Conservation (phyloP, 2,797 vertebrate genomes). For the Pteronotus mesoamericanus region DNA sequence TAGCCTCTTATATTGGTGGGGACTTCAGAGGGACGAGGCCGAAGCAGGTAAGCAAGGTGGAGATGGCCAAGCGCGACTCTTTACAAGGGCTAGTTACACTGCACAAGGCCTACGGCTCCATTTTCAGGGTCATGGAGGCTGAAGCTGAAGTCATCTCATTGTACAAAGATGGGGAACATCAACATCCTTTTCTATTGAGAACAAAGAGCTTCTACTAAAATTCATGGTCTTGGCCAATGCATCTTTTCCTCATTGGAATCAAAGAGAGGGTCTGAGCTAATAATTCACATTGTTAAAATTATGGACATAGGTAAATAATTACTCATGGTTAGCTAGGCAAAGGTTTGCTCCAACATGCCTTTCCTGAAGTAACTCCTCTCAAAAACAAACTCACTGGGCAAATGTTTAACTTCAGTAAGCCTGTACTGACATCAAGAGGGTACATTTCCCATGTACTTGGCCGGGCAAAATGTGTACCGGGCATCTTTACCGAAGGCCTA, state of each 20-base stretch:
- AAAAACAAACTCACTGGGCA: constrained; percentile 34
- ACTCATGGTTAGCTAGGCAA: constrained; percentile 34
- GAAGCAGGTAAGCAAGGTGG: neutral
- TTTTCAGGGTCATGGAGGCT: neutral
- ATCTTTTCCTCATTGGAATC: neutral
- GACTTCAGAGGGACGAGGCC: neutral
- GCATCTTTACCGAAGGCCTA: neutral
- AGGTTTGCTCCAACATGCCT: constrained; percentile 37
- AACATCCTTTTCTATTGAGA: neutral
- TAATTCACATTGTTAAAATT: constrained; percentile 53
- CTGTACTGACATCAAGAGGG: neutral
- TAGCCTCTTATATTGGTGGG: neutral
- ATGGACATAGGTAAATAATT: constrained; percentile 40
- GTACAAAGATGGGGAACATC: neutral
- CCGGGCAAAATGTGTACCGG: neutral
- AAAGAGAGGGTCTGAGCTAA: constrained; percentile 34
- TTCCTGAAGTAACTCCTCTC: neutral
- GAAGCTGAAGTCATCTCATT: neutral
- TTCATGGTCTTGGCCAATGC: neutral
- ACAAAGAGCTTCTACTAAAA: neutral
- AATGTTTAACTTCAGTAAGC: constrained; percentile 50
- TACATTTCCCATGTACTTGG: neutral
- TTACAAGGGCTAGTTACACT: neutral
- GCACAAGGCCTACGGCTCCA: neutral
- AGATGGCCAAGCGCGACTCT: rapidly evolving